Evolutionary conservation across 2,113 vertebrate genomes (phyloP), one percentile per base, ranked within the genome.

Genomic region (Elgaria multicarinata): DNA sequence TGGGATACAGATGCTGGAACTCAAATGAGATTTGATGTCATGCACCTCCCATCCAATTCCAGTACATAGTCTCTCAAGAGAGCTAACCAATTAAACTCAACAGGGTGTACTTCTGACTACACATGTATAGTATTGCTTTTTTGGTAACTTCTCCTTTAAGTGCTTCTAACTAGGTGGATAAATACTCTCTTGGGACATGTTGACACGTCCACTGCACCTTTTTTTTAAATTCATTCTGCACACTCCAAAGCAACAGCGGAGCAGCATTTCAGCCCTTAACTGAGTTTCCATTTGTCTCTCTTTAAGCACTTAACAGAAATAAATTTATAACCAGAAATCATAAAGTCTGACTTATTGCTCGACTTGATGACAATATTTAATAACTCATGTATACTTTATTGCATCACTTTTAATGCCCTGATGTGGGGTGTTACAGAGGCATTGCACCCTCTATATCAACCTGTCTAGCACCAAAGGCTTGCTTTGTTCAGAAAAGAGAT

Each of bases 331-430:
- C 95, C 93, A 92, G 93, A 92, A 96, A 90, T 93, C 91, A 96
- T 97, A 96, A 97, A 95, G 92, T n/a, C 95, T 96, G 95, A 97
- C 96, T 97, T 96, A 96, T 96, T 92, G 90, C 91, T 97, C 93
- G 89, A 94, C 95, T 93, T 95, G 96, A 96, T 95, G 93, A 96
- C 87, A 95, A 92, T 95, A 96, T 97, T 97, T 97, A 97, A 95
- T 95, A 96, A 95, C 91, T 95, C 74, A 13, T 93, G 83, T 94
- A 93, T 96, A 94, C 96, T 97, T 96, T 95, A 93, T 93, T 83
- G 91, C 92, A 89, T 94, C 95, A 95, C 93, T 87, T 93, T 94
- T 94, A 93, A 95, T 94, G 88, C 89, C 89, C 92, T 95, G 92
- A 93, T 95, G 94, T 96, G 92, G 91, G 95, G 95, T 96, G 95